Evolutionary conservation across 2,888 invertebrate genomes (phyloP), one percentile per base, ranked within the genome.

Genomic region (Mesopsocus fuscifrons): DNA sequence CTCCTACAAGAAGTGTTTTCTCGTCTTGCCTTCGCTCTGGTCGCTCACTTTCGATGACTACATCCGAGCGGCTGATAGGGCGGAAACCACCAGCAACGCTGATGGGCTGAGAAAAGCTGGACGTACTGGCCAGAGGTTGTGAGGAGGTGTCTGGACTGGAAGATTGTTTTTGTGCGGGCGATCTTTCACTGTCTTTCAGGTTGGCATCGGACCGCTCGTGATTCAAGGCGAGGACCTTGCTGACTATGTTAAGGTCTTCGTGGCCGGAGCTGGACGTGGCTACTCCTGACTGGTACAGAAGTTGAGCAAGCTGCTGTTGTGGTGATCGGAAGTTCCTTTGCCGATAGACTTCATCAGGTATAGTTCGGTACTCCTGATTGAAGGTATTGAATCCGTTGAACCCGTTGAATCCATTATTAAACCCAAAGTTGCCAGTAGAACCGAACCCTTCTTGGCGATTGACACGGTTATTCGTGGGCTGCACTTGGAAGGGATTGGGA

Each of bases 201-300:
- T 15, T 20, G 4, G 38, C 21, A 21, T 38, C 38, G 15, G 38
- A 38, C 18, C 38, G 17, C 11, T n/a, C 77, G 53, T 82, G 82
- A 59, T 84, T 82, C 44, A 83, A 61, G 6, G 83, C 79, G 52
- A 84, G 61, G 46, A 84, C 78, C 63, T 83, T 83, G 35, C 79
- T 76, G 26, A 84, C 80, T 53, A 84, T 78, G 56, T 78, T 81
- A 41, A 84, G 63, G 59, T 84, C 83, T 56, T 82, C 82, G 44
- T 72, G 71, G 48, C 63, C 64, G 50, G 71, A 67, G 34, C 64
- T 64, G 26, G 59, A 58, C 1, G 52, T 54, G 33, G 72, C 72
- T 32, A 79, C 65, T 26, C 78, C 78, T 41, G 74, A 74, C 56
- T 77, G 74, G 41, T 66, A 67, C 15, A 79, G 57, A 34, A 79